Evolutionary conservation across 2,797 vertebrate genomes (phyloP).

Genomic region (Malacoraja senta): DNA sequence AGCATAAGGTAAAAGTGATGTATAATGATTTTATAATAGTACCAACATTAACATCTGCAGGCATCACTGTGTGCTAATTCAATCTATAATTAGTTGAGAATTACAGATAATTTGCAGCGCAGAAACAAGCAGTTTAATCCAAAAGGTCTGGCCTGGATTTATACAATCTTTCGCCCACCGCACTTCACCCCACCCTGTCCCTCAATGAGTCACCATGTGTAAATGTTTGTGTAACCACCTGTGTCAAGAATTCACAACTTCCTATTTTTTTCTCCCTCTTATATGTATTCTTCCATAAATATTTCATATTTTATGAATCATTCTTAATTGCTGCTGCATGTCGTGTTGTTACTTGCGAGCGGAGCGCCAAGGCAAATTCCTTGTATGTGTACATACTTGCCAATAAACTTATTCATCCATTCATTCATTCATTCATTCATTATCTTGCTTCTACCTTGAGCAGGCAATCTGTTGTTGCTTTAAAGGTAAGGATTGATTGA

Average conservation of each 20-base stretch:
- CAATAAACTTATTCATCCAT: too few species aligned
- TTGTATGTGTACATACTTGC: too few species aligned
- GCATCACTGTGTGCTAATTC: not conserved
- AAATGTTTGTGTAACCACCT: too few species aligned
- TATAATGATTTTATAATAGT: not conserved
- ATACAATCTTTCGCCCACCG: not conserved
- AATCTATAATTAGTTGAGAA: not conserved
- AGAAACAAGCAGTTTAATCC: not conserved
- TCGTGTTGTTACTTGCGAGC: too few species aligned
- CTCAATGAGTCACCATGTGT: too few species aligned
- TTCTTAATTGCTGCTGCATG: too few species aligned
- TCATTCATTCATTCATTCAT: too few species aligned
- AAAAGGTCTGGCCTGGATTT: not conserved
- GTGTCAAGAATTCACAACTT: not conserved
- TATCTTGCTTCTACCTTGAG: not conserved
- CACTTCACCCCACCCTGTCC: not conserved
- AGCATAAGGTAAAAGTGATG: not conserved
- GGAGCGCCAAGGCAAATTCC: too few species aligned
- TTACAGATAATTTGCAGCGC: not conserved
- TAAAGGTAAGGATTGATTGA: not conserved
- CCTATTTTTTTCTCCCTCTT: not conserved
- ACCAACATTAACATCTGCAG: not conserved
- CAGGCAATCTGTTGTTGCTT: not conserved
- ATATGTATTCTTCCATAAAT: not conserved
- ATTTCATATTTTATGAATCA: not conserved